phyloP scores from a whole-genome alignment of 2,797 vertebrate species.

The Pteropus rufus region DNA sequence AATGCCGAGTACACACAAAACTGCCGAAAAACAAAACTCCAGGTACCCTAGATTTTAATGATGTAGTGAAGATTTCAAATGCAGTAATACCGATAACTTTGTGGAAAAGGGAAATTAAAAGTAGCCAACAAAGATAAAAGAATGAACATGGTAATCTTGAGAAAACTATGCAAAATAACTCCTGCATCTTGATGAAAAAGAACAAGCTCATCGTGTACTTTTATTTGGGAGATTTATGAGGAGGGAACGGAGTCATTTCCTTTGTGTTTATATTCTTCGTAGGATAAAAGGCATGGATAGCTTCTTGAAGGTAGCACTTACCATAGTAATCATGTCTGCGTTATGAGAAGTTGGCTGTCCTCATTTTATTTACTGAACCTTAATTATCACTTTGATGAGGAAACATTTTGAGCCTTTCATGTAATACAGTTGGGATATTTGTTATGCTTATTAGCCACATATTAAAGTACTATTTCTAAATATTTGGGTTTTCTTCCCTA shows the following conservation, averaged over 20 bases:
- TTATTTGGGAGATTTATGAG: slow-evolving; percentile 34
- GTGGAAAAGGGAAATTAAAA: slow-evolving; percentile 78
- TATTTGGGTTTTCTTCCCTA: background rate
- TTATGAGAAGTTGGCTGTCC: background rate
- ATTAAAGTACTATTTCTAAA: slow-evolving; percentile 49
- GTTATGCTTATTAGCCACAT: slow-evolving; percentile 48
- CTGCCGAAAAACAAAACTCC: slow-evolving; percentile 57
- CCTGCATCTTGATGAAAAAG: slow-evolving; percentile 69
- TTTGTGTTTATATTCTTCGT: background rate
- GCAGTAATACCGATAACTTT: slow-evolving; percentile 64
- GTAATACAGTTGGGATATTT: background rate
- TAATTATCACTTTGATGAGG: slow-evolving; percentile 53
- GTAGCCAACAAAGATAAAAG: slow-evolving; percentile 69
- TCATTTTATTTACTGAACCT: slow-evolving; percentile 42
- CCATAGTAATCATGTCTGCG: background rate
- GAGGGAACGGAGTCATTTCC: slow-evolving; percentile 46
- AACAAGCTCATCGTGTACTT: slow-evolving; percentile 37
- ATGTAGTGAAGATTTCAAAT: slow-evolving; percentile 42
- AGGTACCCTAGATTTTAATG: slow-evolving; percentile 63
- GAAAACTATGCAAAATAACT: slow-evolving; percentile 69
- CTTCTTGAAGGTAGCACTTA: background rate
- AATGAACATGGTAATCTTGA: slow-evolving; percentile 53
- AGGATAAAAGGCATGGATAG: background rate
- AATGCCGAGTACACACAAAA: slow-evolving; percentile 1
- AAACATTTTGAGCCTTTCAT: slow-evolving; percentile 30